These are phyloP conservation scores for Geotrypetes seraphini DNA, from an alignment of 2,797 vertebrate species.

Conservation along the genomic window DNA sequence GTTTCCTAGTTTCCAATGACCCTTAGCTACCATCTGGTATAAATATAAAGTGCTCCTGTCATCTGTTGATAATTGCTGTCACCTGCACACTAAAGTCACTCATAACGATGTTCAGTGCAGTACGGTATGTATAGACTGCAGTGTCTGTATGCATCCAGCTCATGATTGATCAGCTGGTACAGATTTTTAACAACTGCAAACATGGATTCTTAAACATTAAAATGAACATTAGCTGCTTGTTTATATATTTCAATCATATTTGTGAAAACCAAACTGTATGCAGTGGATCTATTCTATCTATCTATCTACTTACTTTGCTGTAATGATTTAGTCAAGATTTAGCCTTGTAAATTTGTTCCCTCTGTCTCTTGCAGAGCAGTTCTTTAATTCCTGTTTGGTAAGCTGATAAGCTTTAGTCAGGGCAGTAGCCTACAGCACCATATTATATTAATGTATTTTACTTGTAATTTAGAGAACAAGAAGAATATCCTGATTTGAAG, in stretches of 20 bases:
- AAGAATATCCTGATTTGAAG: conserved; percentile 74
- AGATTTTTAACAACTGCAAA: too few relatives aligned
- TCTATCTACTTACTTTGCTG: too few relatives aligned
- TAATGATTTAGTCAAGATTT: conserved; percentile 14
- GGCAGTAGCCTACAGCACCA: conserved; percentile 44
- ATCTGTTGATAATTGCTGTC: conserved; percentile 86
- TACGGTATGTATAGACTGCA: conserved; percentile 8
- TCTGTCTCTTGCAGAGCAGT: conserved; percentile 20
- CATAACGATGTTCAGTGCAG: conserved; percentile 55
- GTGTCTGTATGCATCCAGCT: too few relatives aligned
- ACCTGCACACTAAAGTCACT: conserved; percentile 67
- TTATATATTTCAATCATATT: too few relatives aligned
- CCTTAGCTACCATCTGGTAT: conserved; percentile 78
- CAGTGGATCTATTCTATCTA: too few relatives aligned
- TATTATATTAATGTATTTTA: conserved; percentile 69
- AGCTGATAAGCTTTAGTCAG: conserved; percentile 43
- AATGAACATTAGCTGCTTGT: too few relatives aligned
- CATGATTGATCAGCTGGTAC: too few relatives aligned
- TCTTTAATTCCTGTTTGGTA: conserved; percentile 41
- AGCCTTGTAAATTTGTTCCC: conserved; percentile 17
- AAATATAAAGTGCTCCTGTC: conserved; percentile 69
- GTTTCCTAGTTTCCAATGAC: conserved; percentile 51
- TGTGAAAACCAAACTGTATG: too few relatives aligned
- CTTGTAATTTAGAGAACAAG: conserved; percentile 66
- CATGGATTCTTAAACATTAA: too few relatives aligned